Evolutionary conservation across 1,140 invertebrate species (phyloP).

Genomic region (Drosophila azteca): DNA sequence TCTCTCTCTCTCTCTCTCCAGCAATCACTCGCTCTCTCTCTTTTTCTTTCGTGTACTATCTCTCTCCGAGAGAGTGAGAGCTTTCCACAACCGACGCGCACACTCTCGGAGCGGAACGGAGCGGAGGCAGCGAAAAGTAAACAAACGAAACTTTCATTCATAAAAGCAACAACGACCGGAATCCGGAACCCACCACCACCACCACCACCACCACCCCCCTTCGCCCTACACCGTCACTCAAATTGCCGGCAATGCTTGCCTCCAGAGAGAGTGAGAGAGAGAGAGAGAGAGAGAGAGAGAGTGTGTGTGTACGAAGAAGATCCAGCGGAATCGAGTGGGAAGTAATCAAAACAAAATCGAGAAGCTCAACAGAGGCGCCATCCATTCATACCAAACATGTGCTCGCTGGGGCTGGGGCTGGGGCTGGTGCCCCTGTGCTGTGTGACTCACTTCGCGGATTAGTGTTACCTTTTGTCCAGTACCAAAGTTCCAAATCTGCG

Average conservation of each 20-base stretch:
- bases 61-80: conserved; percentile 6
- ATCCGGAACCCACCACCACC: conserved; percentile 13
- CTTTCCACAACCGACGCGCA: conserved; percentile 25
- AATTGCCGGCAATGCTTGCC: conserved; percentile 9
- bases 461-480: not conserved
- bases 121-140: conserved; percentile 59
- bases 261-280: conserved; percentile 6
- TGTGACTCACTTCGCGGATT: conserved; percentile 22
- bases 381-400: conserved; percentile 16
- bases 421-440: no score
- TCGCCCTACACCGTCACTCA: conserved; percentile 3
- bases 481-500: conserved; percentile 20
- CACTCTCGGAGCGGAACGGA: conserved; percentile 5
- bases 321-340: conserved; percentile 30
- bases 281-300: conserved; percentile 5
- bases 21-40: not conserved
- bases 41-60: not conserved
- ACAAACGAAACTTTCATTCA: conserved; percentile 79
- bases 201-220: not conserved
- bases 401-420: conserved; percentile 11
- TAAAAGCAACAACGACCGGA: conserved; percentile 69
- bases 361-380: conserved; percentile 30
- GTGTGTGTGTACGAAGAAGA: no score
- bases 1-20: not conserved
- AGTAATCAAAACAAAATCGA: conserved; percentile 60